phyloP scores from a whole-genome alignment of 23 tunicate species.

The Phallusia fumigata region DNA sequence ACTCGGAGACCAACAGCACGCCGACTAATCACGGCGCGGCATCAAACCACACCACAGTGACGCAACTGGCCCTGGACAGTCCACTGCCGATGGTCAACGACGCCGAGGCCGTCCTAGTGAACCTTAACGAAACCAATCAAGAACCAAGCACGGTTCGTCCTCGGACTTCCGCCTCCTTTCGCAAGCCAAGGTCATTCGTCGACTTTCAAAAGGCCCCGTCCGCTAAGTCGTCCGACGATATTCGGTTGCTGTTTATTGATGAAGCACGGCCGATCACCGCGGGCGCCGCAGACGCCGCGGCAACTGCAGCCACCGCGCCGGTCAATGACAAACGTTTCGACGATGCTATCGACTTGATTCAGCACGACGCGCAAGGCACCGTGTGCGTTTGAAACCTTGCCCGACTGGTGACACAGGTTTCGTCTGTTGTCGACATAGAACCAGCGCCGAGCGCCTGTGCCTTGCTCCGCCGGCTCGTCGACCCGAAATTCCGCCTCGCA shows the following conservation, averaged over 20 bases:
- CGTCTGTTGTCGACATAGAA: too few relatives aligned
- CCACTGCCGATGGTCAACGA: background rate
- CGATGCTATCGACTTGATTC: too few relatives aligned
- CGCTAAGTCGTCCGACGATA: conserved; percentile 21
- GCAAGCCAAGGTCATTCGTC: background rate
- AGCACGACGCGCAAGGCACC: too few relatives aligned
- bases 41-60: background rate
- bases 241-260: background rate
- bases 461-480: too few relatives aligned
- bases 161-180: background rate
- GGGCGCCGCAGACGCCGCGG: background rate
- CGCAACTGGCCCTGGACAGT: background rate
- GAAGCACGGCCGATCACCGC: background rate
- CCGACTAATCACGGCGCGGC: background rate
- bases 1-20: conserved; percentile 16
- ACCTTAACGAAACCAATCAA: conserved; percentile 8
- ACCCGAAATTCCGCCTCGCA: too few relatives aligned
- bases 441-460: too few relatives aligned
- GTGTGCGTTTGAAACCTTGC: too few relatives aligned
- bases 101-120: background rate
- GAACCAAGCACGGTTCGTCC: background rate
- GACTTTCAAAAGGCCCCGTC: background rate
- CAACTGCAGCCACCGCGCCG: background rate
- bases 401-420: too few relatives aligned
- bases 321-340: too few relatives aligned